Evolutionary conservation across 2,888 invertebrate species (phyloP).

Genomic region (Stenichneumon culpator): DNA sequence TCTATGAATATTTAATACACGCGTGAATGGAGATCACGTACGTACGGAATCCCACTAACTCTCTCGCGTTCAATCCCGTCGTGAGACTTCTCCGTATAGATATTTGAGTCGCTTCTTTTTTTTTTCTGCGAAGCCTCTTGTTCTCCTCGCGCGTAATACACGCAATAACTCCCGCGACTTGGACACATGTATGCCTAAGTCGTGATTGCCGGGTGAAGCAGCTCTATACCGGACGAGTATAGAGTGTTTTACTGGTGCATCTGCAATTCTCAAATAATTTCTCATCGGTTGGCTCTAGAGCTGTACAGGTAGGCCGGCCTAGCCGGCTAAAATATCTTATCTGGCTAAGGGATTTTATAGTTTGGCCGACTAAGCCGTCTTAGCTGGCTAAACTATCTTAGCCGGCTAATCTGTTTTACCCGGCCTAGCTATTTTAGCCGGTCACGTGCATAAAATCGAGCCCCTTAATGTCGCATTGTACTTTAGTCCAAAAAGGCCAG

Average conservation of each 20-base stretch:
- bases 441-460: too few relatives aligned
- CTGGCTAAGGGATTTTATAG: too few relatives aligned
- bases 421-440: too few relatives aligned
- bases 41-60: constrained; percentile 40
- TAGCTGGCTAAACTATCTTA: too few relatives aligned
- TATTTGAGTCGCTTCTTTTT: constrained; percentile 14
- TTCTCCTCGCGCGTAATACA: constrained; percentile 39
- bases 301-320: too few relatives aligned
- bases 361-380: too few relatives aligned
- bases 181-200: background rate
- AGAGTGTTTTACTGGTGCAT: constrained; percentile 44
- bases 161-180: constrained; percentile 44
- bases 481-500: too few relatives aligned
- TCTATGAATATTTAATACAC: constrained; percentile 64
- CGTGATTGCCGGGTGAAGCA: constrained; percentile 51
- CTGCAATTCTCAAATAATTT: constrained; percentile 69
- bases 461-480: too few relatives aligned
- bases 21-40: constrained; percentile 65
- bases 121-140: constrained; percentile 25
- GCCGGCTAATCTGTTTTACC: too few relatives aligned
- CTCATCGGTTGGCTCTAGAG: constrained; percentile 35
- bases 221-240: background rate
- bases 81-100: constrained; percentile 3
- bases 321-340: too few relatives aligned
- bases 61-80: constrained; percentile 32